phyloP scores from a whole-genome alignment of 2,113 vertebrate genomes.

The Hippoglossus stenolepis region DNA sequence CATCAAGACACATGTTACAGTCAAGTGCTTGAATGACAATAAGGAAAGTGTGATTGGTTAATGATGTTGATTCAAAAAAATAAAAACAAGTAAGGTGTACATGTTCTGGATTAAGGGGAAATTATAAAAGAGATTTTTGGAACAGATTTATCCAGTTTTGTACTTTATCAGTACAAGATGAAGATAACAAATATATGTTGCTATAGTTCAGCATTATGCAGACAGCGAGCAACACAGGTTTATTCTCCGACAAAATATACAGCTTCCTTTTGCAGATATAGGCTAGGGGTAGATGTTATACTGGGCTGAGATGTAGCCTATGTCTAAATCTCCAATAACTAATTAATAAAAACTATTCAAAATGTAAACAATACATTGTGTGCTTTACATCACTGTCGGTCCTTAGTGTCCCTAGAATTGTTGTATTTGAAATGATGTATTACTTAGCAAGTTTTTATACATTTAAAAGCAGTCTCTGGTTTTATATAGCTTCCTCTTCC shows the following conservation, averaged over 20 bases:
- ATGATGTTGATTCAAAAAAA: too few species aligned
- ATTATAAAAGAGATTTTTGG: too few species aligned
- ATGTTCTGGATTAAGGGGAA: too few species aligned
- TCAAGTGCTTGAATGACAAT: too few species aligned
- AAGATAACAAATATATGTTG: not conserved
- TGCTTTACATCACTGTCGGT: slow-evolving; percentile 12
- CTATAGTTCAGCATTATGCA: not conserved
- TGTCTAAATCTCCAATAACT: slow-evolving; percentile 5
- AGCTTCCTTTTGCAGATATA: slow-evolving; percentile 5
- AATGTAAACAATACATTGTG: slow-evolving; percentile 26
- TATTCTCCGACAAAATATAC: slow-evolving; percentile 5
- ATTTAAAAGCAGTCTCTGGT: slow-evolving; percentile 4
- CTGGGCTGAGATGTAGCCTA: slow-evolving; percentile 2
- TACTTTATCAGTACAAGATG: not conserved
- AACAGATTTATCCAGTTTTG: too few species aligned
- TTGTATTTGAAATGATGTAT: slow-evolving; percentile 13
- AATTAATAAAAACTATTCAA: slow-evolving; percentile 12
- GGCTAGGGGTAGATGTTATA: slow-evolving; percentile 16
- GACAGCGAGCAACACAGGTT: not conserved
- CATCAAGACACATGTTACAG: too few species aligned
- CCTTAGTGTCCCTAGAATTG: slow-evolving; percentile 7
- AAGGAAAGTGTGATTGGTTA: too few species aligned
- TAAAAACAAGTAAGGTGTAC: too few species aligned
- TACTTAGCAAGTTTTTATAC: slow-evolving; percentile 12
- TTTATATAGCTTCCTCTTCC: slow-evolving; percentile 27